Percentiles rank a stretch among this genome's conserved stretches.
Conservation (phyloP, 2,888 invertebrate genomes). For the Perithous albicinctus region DNA sequence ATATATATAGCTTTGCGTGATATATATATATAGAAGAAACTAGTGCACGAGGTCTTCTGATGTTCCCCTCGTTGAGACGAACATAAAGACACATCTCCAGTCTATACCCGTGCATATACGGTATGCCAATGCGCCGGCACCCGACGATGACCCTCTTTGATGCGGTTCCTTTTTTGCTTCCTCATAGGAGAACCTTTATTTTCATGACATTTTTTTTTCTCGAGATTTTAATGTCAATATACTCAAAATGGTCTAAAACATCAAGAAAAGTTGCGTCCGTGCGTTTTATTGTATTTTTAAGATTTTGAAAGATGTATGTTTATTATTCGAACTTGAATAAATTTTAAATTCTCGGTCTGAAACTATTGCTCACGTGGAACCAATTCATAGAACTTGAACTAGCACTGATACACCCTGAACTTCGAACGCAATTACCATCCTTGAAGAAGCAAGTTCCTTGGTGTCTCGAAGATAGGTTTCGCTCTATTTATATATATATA, state of each 20-base stretch:
- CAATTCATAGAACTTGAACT: neutral
- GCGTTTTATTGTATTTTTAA: no score
- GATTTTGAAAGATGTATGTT: no score
- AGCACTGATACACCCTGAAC: conserved; percentile 3
- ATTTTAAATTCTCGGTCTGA: no score
- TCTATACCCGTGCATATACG: neutral
- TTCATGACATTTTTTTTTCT: no score
- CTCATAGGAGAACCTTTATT: no score
- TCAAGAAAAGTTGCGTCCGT: no score
- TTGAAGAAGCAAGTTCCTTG: conserved; percentile 42
- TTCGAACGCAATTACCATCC: conserved; percentile 24
- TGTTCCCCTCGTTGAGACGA: neutral
- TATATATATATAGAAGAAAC: conserved; percentile 9
- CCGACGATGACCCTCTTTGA: no score
- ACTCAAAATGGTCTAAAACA: no score
- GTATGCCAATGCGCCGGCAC: no score
- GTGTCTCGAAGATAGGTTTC: conserved; percentile 52
- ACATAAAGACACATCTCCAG: neutral
- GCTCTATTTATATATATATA: conserved; percentile 10
- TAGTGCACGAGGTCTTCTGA: conserved; percentile 7
- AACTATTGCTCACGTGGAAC: neutral
- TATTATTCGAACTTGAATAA: no score
- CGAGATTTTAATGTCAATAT: no score
- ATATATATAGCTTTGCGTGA: neutral
- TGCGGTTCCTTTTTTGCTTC: no score